Evolutionary conservation across 2,797 vertebrate genomes (phyloP), one percentile per base, ranked within the genome.

Genomic region (Anguilla anguilla): DNA sequence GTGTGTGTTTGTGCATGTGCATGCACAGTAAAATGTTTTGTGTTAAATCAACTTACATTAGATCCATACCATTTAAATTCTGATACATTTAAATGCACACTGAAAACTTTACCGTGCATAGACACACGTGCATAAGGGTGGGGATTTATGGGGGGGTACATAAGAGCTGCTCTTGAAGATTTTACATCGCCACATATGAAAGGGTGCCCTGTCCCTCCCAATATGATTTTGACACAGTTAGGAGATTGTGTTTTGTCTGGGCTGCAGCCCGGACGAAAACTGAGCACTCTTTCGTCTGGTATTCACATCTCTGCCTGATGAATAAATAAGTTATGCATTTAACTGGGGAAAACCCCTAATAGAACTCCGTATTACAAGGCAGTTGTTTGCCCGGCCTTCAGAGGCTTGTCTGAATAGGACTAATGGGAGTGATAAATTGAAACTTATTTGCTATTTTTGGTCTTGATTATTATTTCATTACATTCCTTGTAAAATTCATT

Each of bases 261-360:
- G 72, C 35, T 77, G 31, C 5, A 35, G 72, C 72, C 13, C 35
- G 15, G 72, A 39, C 17, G 31, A 13, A 77, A 77, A 15, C 15
- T 17, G 35, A 77, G 31, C 11, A 15, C 31, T 39, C 19, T 46
- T 43, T 46, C 19, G 74, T 39, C 35, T 79, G 77, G 77, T 19
- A 90, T 72, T 83, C 17, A 57, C 74, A 39, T 86, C 72, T 35
- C 88, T 86, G 67, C 83, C 55, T 90, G 86, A n/a, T 82, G 59
- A 72, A 90, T 93, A 67, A 92, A 92, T 92, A 87, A 91, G 84
- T 64, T 90, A 91, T 91, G 87, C 35, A 51, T 82, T n/a, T 82
- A 82, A 82, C 79, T 49, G 79, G 79, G 79, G 79, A 51, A 77
- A 25, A 49, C 19, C 6, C 22, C 79, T 51, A 82, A 82, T 82